Conservation (phyloP, 2,113 vertebrate species). For the Pongo pygmaeus region DNA sequence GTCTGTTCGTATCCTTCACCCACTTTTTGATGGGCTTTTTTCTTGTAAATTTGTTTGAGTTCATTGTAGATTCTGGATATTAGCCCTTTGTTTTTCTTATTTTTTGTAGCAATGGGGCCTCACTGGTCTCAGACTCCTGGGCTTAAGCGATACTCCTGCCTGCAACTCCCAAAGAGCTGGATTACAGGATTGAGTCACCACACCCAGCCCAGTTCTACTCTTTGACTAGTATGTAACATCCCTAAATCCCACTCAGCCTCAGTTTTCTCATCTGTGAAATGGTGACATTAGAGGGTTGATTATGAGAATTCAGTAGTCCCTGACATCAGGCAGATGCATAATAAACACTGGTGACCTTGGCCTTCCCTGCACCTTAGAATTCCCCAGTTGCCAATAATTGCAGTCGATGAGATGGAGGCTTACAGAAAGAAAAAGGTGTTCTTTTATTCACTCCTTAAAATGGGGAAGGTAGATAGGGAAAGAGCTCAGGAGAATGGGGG, state of each 20-base stretch:
- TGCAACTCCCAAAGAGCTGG: no score
- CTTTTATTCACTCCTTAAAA: not conserved
- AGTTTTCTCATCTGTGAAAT: not conserved
- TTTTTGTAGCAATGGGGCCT: no score
- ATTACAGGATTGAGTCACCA: no score
- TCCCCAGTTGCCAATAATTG: not conserved
- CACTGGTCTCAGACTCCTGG: no score
- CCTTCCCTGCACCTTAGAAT: not conserved
- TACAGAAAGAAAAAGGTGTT: not conserved
- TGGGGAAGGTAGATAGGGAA: not conserved
- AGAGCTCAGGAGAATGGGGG: not conserved
- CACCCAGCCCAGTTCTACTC: not conserved
- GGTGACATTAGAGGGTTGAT: not conserved
- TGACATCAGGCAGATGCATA: not conserved
- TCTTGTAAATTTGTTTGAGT: no score
- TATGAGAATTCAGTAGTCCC: not conserved
- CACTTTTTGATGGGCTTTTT: no score
- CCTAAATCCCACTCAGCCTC: rapidly evolving
- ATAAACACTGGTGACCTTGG: rapidly evolving
- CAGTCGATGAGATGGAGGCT: not conserved
- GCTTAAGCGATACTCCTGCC: no score
- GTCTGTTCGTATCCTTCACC: no score
- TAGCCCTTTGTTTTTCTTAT: no score
- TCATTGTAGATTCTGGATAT: no score
- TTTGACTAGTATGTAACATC: not conserved